phyloP scores from a whole-genome alignment of 37 sponge, comb jelly and placozoan genomes.

The Corticium candelabrum region DNA sequence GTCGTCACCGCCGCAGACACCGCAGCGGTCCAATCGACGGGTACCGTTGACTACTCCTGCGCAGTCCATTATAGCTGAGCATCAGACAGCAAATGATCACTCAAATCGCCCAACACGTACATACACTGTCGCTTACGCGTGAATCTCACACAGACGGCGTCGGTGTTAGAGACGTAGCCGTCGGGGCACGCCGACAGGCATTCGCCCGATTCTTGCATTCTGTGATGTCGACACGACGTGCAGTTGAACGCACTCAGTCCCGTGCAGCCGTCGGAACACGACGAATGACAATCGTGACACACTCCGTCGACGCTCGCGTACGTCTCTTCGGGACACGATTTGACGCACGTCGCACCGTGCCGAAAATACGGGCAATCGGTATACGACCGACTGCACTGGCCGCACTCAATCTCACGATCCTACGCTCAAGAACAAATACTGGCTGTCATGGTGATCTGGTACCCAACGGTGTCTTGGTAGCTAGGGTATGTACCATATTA shows the following conservation, averaged over 20 bases:
- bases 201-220: neutral
- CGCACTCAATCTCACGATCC: neutral
- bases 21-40: neutral
- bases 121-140: no score
- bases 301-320: neutral
- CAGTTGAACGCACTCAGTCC: neutral
- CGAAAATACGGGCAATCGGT: neutral
- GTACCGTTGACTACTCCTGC: conserved; percentile 1
- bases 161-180: neutral
- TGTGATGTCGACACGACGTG: neutral
- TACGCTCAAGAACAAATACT: neutral
- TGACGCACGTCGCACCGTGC: neutral
- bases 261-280: neutral
- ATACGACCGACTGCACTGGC: neutral
- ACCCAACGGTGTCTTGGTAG: no score
- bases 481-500: no score
- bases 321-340: neutral
- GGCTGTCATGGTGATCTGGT: no score
- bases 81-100: no score
- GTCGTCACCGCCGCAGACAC: neutral
- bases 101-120: no score
- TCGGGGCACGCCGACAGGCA: neutral
- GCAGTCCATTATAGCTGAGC: neutral
- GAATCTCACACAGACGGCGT: no score
- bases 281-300: neutral